Evolutionary conservation across 2,113 vertebrate species (phyloP), one percentile per base, ranked within the genome.

Genomic region (Pholis gunnellus): DNA sequence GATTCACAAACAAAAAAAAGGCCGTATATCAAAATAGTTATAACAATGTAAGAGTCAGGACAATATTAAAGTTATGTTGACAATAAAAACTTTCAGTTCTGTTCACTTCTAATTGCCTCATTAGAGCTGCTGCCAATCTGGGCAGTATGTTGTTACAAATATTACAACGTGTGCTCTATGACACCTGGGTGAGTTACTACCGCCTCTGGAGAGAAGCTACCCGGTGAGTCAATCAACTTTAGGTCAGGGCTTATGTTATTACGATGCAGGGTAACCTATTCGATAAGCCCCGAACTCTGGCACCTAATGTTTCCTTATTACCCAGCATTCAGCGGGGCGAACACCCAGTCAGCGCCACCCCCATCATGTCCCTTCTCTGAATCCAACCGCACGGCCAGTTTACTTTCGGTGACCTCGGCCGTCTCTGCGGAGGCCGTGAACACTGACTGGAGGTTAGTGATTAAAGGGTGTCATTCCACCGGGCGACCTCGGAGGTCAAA

Each of bases 381-480:
- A 88, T 52, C 69, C 66, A 64, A 56, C 38, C 65, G 17, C 25
- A 46, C 31, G 59, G 36, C 13, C 18, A 38, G 67, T 78, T 86
- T 74, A 79, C 78, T 79, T 78, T 69, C 3, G 27, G 60, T 61
- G 84, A 82, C 90, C 85, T 85, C 78, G 48, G 72, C 46, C 13
- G 14, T 66, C 79, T 79, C 52, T 38, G 57, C 9, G 18, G 42
- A 61, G 72, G 72, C 81, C 22, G 14, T 34, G 64, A 76, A 82
- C 73, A 83, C 57, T 15, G 65, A 61, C 56, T 44, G 61, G 74
- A 90, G 86, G 91, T 83, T 65, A 82, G 82, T 93, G 88, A 93
- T 94, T 94, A 95, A 92, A 92, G 87, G 87, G 69, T 81, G 86
- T 87, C 72, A 79, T 91, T 89, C 78, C 84, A 74, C 60, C 82